Base-by-base conservation (phyloP, 2,888 invertebrate genomes). In the Neocrepidodera transversa region DNA sequence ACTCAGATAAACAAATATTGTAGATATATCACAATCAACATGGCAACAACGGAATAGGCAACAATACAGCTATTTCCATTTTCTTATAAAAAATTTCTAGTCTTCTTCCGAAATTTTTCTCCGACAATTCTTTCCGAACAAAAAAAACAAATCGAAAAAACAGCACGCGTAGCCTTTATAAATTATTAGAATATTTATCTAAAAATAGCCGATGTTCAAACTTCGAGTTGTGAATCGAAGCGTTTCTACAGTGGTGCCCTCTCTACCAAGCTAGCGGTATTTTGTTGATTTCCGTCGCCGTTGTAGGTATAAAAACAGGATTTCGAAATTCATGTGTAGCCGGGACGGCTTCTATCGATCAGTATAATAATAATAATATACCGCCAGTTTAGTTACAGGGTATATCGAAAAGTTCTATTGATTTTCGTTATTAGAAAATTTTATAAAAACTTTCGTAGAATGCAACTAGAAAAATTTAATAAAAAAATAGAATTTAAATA, bases 181-280 rank as follows among this genome's bases (percentile, higher is more conserved):
- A 38, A 56, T 35, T 13, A 36, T 26, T 47, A 56, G 43, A 42
- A 36, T 48, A 53, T 51, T n/a, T 17, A 51, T 58, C 57, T 60
- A 59, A 56, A 60, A 63, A 63, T 62, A 62, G 55, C 20, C 13
- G 11, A 28, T 16, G 38, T 38, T 38, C 38, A 11, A 38, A 38
- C 10, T 38, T 6, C 13, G 6, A 49, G 16, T 11, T 18, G 14
- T 23, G 18, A 32, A 30, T 45, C 17, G 42, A 54, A 14, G 38
- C 17, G 36, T 45, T 50, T 48, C 54, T 57, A 8, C n/a, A 11
- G 68, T 70, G 67, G 60, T 67, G 71, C 71, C 71, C 71, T 72
- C 71, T 72, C 60, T 68, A 55, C 49, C 45, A 42, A 63, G 61
- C 63, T 68, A 64, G 66, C 62, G 49, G 51, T 60, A 68, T 51